Evolutionary conservation across 2,113 vertebrate genomes (phyloP).

Genomic region (Dinomys branickii): DNA sequence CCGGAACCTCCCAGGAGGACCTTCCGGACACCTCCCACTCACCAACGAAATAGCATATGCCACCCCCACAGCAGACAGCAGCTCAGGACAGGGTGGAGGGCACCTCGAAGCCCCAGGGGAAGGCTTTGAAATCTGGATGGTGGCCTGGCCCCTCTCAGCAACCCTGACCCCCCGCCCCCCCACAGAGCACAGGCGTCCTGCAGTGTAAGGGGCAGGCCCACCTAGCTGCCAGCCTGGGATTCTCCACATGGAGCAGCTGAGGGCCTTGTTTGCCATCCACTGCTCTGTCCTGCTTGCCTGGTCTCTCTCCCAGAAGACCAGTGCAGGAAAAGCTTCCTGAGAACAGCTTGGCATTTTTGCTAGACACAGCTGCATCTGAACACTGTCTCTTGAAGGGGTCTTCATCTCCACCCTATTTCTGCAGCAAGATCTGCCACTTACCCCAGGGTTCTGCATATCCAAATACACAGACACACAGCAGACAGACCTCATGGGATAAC

Average conservation of each 20-base stretch:
- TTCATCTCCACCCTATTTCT: neutral
- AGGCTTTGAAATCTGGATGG: slow-evolving; percentile 67
- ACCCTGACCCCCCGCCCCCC: neutral
- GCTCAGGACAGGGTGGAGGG: slow-evolving; percentile 69
- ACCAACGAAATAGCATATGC: slow-evolving; percentile 72
- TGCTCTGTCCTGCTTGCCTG: slow-evolving; percentile 36
- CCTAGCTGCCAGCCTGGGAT: slow-evolving; percentile 44
- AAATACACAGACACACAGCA: neutral
- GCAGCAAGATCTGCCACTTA: neutral
- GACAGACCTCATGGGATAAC: neutral
- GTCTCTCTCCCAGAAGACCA: slow-evolving; percentile 49
- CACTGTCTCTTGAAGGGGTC: neutral
- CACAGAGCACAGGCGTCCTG: neutral
- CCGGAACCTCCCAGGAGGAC: slow-evolving; percentile 72
- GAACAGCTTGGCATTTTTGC: slow-evolving; percentile 68
- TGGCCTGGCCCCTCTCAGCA: slow-evolving; percentile 46
- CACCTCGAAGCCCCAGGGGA: slow-evolving; percentile 29
- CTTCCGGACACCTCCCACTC: slow-evolving; percentile 76
- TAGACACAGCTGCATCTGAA: slow-evolving; percentile 26
- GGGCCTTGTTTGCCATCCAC: slow-evolving; percentile 39
- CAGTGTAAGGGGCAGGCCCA: slow-evolving; percentile 28
- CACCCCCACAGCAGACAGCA: neutral
- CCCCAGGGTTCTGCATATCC: neutral
- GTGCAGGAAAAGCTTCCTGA: slow-evolving; percentile 71
- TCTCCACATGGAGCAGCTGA: neutral